phyloP scores from a whole-genome alignment of 2,797 vertebrate genomes.

The Rhinella marina region DNA sequence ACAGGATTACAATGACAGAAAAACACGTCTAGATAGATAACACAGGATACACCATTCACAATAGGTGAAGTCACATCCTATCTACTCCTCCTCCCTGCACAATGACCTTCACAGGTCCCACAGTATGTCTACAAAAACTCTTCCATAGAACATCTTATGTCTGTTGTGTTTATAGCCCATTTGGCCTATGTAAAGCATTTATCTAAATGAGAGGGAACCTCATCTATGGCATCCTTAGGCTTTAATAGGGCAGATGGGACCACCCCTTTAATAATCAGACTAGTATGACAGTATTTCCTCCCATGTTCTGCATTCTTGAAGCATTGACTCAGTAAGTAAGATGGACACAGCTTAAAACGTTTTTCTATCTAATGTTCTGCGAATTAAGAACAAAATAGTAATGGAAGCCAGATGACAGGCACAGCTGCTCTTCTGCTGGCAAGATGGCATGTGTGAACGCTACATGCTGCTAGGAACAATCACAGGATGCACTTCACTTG shows the following conservation, averaged over 20 bases:
- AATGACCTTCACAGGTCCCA: no score
- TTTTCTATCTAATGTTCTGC: background rate
- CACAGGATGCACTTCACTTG: slow-evolving; percentile 16
- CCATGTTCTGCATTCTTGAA: background rate
- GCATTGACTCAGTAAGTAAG: background rate
- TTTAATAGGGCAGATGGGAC: background rate
- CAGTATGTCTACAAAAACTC: no score
- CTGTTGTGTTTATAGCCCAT: no score
- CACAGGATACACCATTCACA: no score
- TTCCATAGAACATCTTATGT: no score
- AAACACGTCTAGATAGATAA: no score
- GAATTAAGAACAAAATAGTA: background rate
- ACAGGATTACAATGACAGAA: no score
- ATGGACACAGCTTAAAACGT: background rate
- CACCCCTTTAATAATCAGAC: background rate
- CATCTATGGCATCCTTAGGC: no score
- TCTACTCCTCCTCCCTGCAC: no score
- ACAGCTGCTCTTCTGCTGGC: slow-evolving; percentile 43
- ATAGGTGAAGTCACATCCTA: no score
- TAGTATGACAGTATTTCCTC: background rate
- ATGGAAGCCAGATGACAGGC: slow-evolving; percentile 32
- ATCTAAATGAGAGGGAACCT: no score
- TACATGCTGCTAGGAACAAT: slow-evolving; percentile 28
- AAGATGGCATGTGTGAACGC: slow-evolving; percentile 41
- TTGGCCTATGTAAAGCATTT: no score